Evolutionary conservation across 2,888 invertebrate species (phyloP), one percentile per base, ranked within the genome.

Genomic region (Uropetala carovei): DNA sequence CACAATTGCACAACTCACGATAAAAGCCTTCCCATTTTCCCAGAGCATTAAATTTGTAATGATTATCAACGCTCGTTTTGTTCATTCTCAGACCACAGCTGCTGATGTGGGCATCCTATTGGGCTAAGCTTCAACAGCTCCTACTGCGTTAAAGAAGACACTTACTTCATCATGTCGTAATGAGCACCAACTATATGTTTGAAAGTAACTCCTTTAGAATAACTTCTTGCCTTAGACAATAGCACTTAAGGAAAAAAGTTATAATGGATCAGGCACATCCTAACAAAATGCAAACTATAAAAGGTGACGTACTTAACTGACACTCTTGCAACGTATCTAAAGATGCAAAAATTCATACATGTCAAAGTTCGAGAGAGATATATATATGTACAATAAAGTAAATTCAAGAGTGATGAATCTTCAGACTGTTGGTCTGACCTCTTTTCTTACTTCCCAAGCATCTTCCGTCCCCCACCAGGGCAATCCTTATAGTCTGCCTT

Each of bases 1-100:
- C 89, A 89, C 89, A 89, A 18, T 64, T 64, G 60, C 89, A 89
- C 64, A 68, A 89, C 89, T 89, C 89, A 64, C 43, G 89, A 89
- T 89, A 64, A 13, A 56, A 89, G 68, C 89, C 89, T 64, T 64
- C 89, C 89, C 68, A 89, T 89, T 64, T 30, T 59, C 89, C 89
- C 89, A 64, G 43, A 89, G 89, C 89, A 89, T 43, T 86, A 43
- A 27, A 30, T 30, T 27, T 30, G 89, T 64, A 64, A 89, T 89
- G 89, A 89, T 89, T n/a, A 89, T 89, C 64, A 30, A 89, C 43
- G 89, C 68, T 89, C 56, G 18, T 89, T 68, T 27, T 13, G 16
- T 27, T 43, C 5, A 43, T 43, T 5, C 43, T 83, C 56, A 83
- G 83, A 57, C 83, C 56, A 43, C 27, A 57, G 83, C 83, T 68